Evolutionary conservation across 2,797 vertebrate genomes (phyloP).

Genomic region (Myotis myotis): DNA sequence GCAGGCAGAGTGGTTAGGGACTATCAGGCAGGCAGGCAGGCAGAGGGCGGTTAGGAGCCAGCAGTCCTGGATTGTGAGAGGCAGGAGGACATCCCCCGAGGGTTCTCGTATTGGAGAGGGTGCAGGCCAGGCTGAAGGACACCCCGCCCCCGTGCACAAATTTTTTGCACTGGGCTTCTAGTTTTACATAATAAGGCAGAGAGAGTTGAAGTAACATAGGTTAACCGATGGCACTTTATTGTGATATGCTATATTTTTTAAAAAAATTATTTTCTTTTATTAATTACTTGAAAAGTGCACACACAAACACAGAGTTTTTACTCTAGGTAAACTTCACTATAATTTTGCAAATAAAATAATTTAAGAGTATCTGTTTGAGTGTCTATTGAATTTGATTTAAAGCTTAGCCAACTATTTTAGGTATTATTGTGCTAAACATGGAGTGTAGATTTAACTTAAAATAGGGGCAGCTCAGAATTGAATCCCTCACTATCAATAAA

Average conservation of each 20-base stretch:
- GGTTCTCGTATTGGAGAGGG: too few species aligned
- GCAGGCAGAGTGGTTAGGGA: too few species aligned
- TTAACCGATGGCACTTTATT: not conserved
- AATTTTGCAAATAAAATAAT: not conserved
- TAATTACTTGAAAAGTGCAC: not conserved
- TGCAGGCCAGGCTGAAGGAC: too few species aligned
- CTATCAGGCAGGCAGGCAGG: too few species aligned
- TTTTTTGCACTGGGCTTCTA: too few species aligned
- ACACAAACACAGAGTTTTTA: not conserved
- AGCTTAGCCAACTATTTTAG: slow-evolving; percentile 32
- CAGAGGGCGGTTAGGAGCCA: too few species aligned
- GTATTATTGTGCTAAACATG: not conserved
- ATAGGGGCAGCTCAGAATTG: not conserved
- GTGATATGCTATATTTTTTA: not conserved
- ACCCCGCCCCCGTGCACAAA: too few species aligned
- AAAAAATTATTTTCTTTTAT: not conserved
- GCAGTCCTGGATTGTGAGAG: too few species aligned
- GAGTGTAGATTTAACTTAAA: not conserved
- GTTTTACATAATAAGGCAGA: rapidly evolving
- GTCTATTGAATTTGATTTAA: not conserved
- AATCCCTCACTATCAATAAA: not conserved
- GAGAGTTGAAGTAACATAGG: not conserved
- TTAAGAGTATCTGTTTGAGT: not conserved
- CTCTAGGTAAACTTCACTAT: not conserved
- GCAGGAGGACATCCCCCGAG: too few species aligned